Base-by-base conservation (phyloP, 2,113 vertebrate genomes). In the Corydoras sp. region DNA sequence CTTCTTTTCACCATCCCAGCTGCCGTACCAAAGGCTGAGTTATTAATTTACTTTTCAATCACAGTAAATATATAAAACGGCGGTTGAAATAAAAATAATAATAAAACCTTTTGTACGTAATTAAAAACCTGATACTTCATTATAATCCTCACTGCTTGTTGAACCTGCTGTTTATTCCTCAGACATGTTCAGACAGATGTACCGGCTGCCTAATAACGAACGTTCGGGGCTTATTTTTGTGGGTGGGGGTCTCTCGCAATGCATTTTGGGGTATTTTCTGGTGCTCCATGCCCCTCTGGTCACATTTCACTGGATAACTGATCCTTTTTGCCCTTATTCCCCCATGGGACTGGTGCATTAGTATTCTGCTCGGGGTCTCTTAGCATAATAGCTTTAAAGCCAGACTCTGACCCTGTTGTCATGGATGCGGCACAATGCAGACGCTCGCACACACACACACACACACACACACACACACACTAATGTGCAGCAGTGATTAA, bases 371-470 rank as follows among this genome's bases (percentile, higher is more conserved):
- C 85, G 84, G 83, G 85, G 79, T 86, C 85, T 89, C 82, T 88
- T 89, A 79, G 89, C 85, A 90, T 90, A 92, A 91, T 90, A 88
- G 84, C 88, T 90, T 91, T 90, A 92, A 89, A 90, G 84, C 78
- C 83, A 90, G 85, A 86, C 84, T 89, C 86, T 85, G 83, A 87
- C 86, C 85, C 85, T 88, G 88, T 89, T 92, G 89, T 90, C 89
- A 92, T 91, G 87, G 88, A 89, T 89, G 84, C 85, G 87, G 86
- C 84, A 88, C 87, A 91, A 85, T 76, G 81, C 79, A 85, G 77
- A 88, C 85, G 77, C 69, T 62, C 60, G 54, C 69, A 54, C 69
- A 56, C 61, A 30, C 61, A 56, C 61, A 64, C 69, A 63, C 61
- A 30, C 61, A 56, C 61, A 64, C 69, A 63, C 48, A 53, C 64